phyloP scores from a whole-genome alignment of 1,140 invertebrate genomes.

The Hycleus cichorii region DNA sequence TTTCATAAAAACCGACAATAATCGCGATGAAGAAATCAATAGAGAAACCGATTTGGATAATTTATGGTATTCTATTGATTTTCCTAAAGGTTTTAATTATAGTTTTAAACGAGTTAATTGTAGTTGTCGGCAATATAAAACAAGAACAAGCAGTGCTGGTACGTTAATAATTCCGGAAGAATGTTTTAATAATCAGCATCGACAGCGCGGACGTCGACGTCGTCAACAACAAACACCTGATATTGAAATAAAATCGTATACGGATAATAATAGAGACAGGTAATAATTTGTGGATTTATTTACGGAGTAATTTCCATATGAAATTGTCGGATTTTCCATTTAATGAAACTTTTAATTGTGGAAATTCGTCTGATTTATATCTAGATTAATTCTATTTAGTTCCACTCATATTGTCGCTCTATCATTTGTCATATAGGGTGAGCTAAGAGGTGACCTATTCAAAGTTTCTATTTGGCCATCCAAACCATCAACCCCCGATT shows the following conservation, averaged over 20 bases:
- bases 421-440: too few species aligned
- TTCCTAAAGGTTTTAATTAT: neutral
- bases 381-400: too few species aligned
- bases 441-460: too few species aligned
- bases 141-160: slow-evolving; percentile 45
- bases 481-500: too few species aligned
- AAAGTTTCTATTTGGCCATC: too few species aligned
- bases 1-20: slow-evolving; percentile 18
- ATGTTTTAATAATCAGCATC: slow-evolving; percentile 38
- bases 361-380: too few species aligned
- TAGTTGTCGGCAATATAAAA: slow-evolving; percentile 34
- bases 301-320: neutral
- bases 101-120: neutral
- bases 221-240: slow-evolving; percentile 6
- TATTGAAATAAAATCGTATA: neutral
- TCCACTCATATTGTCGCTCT: too few species aligned
- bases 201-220: slow-evolving; percentile 19
- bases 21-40: neutral
- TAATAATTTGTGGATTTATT: neutral
- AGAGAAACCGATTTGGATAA: neutral
- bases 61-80: too few species aligned
- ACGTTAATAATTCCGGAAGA: slow-evolving; percentile 44
- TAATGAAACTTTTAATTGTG: too few species aligned
- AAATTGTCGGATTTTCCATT: neutral
- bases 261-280: neutral